These are phyloP conservation scores for Hirtodrosophila cameraria DNA, from an alignment of 2,888 invertebrate species.

Conservation along the genomic window DNA sequence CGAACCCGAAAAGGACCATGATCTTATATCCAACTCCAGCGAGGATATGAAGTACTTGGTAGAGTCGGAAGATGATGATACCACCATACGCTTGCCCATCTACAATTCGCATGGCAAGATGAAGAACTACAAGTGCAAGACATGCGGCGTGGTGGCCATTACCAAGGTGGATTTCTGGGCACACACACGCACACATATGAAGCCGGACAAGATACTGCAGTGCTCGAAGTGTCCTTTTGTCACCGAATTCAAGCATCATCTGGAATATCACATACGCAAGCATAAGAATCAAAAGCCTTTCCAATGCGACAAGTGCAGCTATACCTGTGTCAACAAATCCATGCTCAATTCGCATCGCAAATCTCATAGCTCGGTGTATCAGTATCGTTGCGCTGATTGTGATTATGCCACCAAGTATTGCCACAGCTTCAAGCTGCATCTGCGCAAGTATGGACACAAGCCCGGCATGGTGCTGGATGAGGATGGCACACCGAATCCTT, in stretches of 20 bases:
- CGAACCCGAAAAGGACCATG: constrained; percentile 79
- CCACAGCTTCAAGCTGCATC: constrained; percentile 97
- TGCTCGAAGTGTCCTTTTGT: constrained; percentile 98
- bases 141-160: constrained; percentile 92
- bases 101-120: constrained; percentile 89
- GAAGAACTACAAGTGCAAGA: constrained; percentile 96
- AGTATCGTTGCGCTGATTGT: constrained; percentile 96
- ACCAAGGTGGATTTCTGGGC: constrained; percentile 97
- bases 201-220: constrained; percentile 94
- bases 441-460: constrained; percentile 95
- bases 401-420: constrained; percentile 99
- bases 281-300: constrained; percentile 98
- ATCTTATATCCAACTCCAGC: constrained; percentile 82
- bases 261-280: constrained; percentile 98
- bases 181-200: constrained; percentile 95
- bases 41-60: constrained; percentile 81
- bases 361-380: constrained; percentile 96
- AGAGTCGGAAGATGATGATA: constrained; percentile 83
- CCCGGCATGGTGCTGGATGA: constrained; percentile 95
- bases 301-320: constrained; percentile 94
- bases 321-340: constrained; percentile 98
- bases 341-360: constrained; percentile 99
- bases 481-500: constrained; percentile 94
- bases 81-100: constrained; percentile 85
- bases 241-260: constrained; percentile 99